These are phyloP conservation scores for Ceratosolen fusciceps DNA, from an alignment of 1,140 invertebrate genomes.

Conservation along the genomic window DNA sequence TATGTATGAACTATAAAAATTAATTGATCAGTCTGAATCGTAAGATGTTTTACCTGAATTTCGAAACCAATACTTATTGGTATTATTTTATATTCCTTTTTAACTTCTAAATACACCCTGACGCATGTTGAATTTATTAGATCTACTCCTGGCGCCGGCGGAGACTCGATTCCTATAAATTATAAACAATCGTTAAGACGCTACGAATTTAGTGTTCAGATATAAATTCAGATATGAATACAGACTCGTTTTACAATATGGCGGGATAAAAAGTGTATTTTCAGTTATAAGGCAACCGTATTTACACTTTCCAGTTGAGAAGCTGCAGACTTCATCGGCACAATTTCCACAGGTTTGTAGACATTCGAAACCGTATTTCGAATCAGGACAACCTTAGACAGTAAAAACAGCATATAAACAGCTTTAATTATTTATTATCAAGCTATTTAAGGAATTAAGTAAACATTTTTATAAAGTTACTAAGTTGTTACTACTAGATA, in stretches of 20 bases:
- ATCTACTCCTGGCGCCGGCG: slow-evolving; percentile 23
- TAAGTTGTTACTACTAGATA: no score
- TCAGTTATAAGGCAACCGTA: slow-evolving; percentile 18
- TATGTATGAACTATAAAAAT: no score
- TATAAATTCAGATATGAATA: neutral
- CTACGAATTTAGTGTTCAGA: no score
- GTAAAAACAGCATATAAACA: no score
- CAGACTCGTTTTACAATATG: slow-evolving; percentile 43
- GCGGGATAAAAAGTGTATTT: slow-evolving; percentile 7
- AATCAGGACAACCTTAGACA: slow-evolving; percentile 25
- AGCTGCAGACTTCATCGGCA: neutral
- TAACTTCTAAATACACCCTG: slow-evolving; percentile 15
- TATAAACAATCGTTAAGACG: neutral
- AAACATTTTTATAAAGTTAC: no score
- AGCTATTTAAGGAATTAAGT: no score
- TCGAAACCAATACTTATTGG: slow-evolving; percentile 24
- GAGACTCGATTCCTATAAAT: slow-evolving; percentile 32
- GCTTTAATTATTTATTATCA: no score
- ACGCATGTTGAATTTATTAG: slow-evolving; percentile 30
- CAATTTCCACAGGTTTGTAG: slow-evolving; percentile 36
- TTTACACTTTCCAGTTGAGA: slow-evolving; percentile 18
- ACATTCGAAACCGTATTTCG: slow-evolving; percentile 39
- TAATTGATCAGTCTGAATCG: no score
- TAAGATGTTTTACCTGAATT: slow-evolving; percentile 40
- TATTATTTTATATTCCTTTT: slow-evolving; percentile 38